Evolutionary conservation across 2,113 vertebrate genomes (phyloP).

Genomic region (Triplophysa dalaica): DNA sequence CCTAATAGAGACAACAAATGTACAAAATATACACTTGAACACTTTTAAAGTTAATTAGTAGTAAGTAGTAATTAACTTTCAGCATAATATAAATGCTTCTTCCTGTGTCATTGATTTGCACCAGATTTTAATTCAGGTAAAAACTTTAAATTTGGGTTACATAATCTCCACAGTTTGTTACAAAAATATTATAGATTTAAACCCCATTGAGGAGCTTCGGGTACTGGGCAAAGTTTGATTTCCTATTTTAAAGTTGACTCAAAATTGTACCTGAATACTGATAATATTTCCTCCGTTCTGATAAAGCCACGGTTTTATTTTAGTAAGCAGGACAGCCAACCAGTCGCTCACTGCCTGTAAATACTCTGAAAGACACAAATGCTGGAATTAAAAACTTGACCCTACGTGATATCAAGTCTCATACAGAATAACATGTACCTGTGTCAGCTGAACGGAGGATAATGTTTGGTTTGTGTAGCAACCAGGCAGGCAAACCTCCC

Average conservation of each 20-base stretch:
- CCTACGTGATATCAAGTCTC: background rate
- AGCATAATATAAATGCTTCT: too few species aligned
- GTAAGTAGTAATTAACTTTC: background rate
- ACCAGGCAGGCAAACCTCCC: slow-evolving; percentile 95
- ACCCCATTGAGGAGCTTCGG: background rate
- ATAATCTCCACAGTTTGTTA: too few species aligned
- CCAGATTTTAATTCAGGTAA: too few species aligned
- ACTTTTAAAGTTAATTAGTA: too few species aligned
- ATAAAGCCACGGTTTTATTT: slow-evolving; percentile 85
- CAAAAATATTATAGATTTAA: background rate
- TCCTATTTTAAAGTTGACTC: too few species aligned
- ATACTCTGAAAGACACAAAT: slow-evolving; percentile 76
- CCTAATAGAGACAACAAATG: slow-evolving; percentile 64
- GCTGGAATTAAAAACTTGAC: background rate
- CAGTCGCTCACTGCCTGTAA: slow-evolving; percentile 86
- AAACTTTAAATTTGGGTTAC: too few species aligned
- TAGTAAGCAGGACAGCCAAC: slow-evolving; percentile 86
- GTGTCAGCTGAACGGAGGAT: slow-evolving; percentile 83
- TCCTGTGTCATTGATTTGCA: too few species aligned
- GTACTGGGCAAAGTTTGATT: too few species aligned
- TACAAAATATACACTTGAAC: background rate
- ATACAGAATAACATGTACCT: slow-evolving; percentile 67
- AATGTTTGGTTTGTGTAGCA: slow-evolving; percentile 85
- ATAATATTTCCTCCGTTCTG: slow-evolving; percentile 91
- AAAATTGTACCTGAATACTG: slow-evolving; percentile 82